Percentiles rank a stretch among this genome's conserved stretches.
Conservation (phyloP, 2,113 vertebrate genomes). For the Spilogale gracilis region DNA sequence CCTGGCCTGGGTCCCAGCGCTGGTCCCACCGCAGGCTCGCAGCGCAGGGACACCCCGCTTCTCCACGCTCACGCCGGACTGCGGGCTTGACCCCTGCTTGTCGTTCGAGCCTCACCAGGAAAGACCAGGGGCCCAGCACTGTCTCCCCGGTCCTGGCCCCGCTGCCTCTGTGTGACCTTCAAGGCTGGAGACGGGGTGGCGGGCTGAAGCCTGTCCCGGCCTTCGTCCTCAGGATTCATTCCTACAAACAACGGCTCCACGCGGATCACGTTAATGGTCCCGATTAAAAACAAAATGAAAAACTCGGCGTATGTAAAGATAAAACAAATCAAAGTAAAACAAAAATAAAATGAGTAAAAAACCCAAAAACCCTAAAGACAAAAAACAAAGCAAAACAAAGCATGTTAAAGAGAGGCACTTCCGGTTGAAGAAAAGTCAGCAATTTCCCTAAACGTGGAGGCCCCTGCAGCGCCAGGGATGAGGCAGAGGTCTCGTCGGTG, state of each 20-base stretch:
- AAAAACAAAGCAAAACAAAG: not conserved
- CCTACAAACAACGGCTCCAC: not conserved
- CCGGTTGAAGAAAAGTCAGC: not conserved
- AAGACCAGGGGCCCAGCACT: not conserved
- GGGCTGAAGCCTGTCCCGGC: no score
- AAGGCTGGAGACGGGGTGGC: not conserved
- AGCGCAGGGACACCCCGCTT: rapidly evolving
- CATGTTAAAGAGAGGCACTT: not conserved
- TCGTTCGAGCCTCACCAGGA: not conserved
- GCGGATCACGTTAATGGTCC: not conserved
- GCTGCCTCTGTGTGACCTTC: not conserved
- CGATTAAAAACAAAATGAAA: not conserved
- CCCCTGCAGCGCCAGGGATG: not conserved
- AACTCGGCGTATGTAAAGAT: not conserved
- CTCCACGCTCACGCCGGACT: not conserved
- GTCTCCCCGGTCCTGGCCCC: not conserved
- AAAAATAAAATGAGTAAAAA: not conserved
- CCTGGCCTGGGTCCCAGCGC: not conserved
- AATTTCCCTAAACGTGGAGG: not conserved
- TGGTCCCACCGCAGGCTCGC: rapidly evolving
- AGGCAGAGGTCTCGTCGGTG: not conserved
- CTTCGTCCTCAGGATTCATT: no score
- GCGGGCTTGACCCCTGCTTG: not conserved
- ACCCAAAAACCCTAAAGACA: not conserved
- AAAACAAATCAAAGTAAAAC: not conserved